Base-by-base conservation (phyloP, 2,888 invertebrate genomes). In the Ophion ventricosus region DNA sequence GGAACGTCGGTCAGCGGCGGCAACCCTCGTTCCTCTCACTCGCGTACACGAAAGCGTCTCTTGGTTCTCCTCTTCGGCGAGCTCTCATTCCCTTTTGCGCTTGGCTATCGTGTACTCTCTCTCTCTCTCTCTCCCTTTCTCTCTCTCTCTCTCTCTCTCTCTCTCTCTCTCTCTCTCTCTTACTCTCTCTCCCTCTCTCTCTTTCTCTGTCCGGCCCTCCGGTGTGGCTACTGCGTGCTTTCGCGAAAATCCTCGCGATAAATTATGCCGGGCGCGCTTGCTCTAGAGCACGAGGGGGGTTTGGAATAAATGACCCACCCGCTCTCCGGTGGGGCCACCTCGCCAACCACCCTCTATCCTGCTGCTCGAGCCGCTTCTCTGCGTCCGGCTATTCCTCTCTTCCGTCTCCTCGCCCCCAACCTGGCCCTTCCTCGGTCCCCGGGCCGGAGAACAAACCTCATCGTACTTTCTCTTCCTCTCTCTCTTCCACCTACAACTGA, bases 221-320 rank as follows among this genome's bases (percentile, higher is more conserved):
- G 49, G 49, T 86, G 88, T 86, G 89, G 87, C 87, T 89, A 89
- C 91, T 91, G 91, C 92, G 91, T 92, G 92, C 92, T 93, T 93
- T 93, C 92, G 93, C 91, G 93, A 93, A 93, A 93, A 93, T 93
- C 93, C 93, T 93, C 93, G 93, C 93, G 93, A 93, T 93, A 93
- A 93, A 93, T 93, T 93, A 93, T 93, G 93, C 93, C 91, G 91
- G 90, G 92, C 91, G 91, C 87, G 88, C 87, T 87, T 73, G 84
- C 84, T 85, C 80, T 86, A 84, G 82, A 82, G 85, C 81, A 84
- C 86, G 82, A 85, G 75, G 82, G 84, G 92, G 92, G 92, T 82
- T 91, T 90, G 91, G 92, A 93, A 93, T 93, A 93, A 93, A 93
- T 93, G 93, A 93, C 93, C 93, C 92, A 92, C 91, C 92, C 92